Conservation (phyloP, 2,888 invertebrate species). For the Osmoderma eremita region DNA sequence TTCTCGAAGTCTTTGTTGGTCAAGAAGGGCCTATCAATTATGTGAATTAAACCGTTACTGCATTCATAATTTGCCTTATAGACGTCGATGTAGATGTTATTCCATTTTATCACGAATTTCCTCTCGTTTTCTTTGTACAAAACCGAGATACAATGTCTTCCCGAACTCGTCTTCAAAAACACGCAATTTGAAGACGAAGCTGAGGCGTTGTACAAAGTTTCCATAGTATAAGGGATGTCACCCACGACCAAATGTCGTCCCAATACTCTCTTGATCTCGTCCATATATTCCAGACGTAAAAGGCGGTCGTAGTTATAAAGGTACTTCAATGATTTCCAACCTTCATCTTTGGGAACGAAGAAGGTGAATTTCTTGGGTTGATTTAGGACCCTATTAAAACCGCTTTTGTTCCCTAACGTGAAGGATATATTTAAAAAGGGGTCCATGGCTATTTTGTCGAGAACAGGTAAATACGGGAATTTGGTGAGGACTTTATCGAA, state of each 20-base stretch:
- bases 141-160: slow-evolving; percentile 32
- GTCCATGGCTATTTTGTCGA: slow-evolving; percentile 83
- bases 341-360: slow-evolving; percentile 88
- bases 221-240: slow-evolving; percentile 78
- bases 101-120: slow-evolving; percentile 73
- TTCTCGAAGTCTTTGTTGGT: slow-evolving; percentile 71
- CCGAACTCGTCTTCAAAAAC: slow-evolving; percentile 42
- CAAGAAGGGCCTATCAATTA: slow-evolving; percentile 86
- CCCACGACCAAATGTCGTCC: slow-evolving; percentile 88
- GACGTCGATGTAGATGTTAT: slow-evolving; percentile 83
- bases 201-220: slow-evolving; percentile 75
- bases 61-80: slow-evolving; percentile 91
- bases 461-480: slow-evolving; percentile 85
- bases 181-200: slow-evolving; percentile 56
- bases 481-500: slow-evolving; percentile 84
- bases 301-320: slow-evolving; percentile 57
- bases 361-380: slow-evolving; percentile 79
- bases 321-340: slow-evolving; percentile 74
- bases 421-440: slow-evolving; percentile 84
- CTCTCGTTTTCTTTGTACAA: background rate
- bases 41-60: slow-evolving; percentile 93
- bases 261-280: slow-evolving; percentile 77
- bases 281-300: slow-evolving; percentile 76
- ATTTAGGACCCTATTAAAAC: slow-evolving; percentile 76
- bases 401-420: slow-evolving; percentile 75